Evolutionary conservation across 2,888 invertebrate species (phyloP).

Genomic region (Teleiodes luculella): DNA sequence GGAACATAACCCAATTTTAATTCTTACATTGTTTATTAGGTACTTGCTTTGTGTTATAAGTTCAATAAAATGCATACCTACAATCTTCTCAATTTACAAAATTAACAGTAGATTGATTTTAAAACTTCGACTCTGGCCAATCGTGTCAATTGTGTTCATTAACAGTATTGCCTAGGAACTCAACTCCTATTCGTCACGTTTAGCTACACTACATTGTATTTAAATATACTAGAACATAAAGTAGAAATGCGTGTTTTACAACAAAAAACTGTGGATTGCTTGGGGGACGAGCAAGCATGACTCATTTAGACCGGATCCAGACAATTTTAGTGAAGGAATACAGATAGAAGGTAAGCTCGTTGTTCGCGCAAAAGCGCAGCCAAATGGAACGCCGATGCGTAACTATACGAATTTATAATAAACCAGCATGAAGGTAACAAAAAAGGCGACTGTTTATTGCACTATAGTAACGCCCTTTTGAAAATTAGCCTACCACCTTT

Average conservation of each 20-base stretch:
- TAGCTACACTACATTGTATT: slow-evolving; percentile 15
- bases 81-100: too few relatives aligned
- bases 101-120: too few relatives aligned
- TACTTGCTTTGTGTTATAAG: too few relatives aligned
- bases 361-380: slow-evolving; percentile 17
- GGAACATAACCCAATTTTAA: too few relatives aligned
- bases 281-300: slow-evolving; percentile 27
- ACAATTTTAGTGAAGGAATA: slow-evolving; percentile 27
- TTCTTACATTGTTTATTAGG: too few relatives aligned
- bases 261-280: slow-evolving; percentile 14
- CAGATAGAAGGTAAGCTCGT: slow-evolving; percentile 6
- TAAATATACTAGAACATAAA: slow-evolving; percentile 20
- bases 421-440: neutral
- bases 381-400: slow-evolving; percentile 19
- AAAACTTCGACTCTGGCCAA: too few relatives aligned
- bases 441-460: neutral
- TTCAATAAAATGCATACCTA: too few relatives aligned
- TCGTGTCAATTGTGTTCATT: neutral
- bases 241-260: slow-evolving; percentile 27
- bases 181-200: slow-evolving; percentile 13
- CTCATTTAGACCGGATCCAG: slow-evolving; percentile 38
- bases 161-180: neutral
- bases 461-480: too few relatives aligned
- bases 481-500: too few relatives aligned
- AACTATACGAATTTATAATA: neutral